Evolutionary conservation across 30 jellyfish, hydroid and myxozoan genomes (phyloP), one percentile per base, ranked within the genome.

Genomic region (Chironex yamaguchii): DNA sequence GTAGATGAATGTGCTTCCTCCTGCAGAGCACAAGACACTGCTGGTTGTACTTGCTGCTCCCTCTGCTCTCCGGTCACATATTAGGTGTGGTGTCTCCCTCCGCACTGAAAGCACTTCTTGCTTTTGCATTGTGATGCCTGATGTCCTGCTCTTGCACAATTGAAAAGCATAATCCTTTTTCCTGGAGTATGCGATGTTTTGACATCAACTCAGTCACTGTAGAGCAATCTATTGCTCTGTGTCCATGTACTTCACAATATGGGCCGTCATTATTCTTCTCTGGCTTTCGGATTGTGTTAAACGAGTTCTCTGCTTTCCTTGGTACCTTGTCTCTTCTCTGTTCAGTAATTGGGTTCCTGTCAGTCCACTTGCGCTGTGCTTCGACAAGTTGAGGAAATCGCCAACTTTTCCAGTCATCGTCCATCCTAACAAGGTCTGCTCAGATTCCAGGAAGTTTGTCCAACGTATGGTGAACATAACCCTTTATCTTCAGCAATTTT

Each of bases 401-500:
- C 89, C 85, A 76, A 36, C 29, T 23, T 65, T 0, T 25, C 85
- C 71, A 76, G 27, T 58, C 29, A 11, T n/a, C 69, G 66, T 76
- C 89, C 24, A 30, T 23, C 34, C 83, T 29, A 65, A 76, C 89
- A 31, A 76, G 53, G 83, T 76, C 71, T 49, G 89, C 31, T 29
- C 89, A 12, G 49, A 89, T 82, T 26, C 84, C 80, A 52, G 94
- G 96, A 31, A 89, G 52, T 67, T 89, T 81, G 83, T 88, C 97
- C 32, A 79, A 76, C 36, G 97, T 89, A 21, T 81, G 76, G 27
- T 90, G 51, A 6, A 82, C 27, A 76, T 76, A 14, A n/a, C n/a
- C n/a, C n/a, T n/a, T n/a, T n/a, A n/a, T n/a, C n/a, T n/a, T n/a
- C n/a, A n/a, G n/a, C n/a, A n/a, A n/a, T n/a, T n/a, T n/a, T n/a